Base-by-base conservation (phyloP, 1,140 invertebrate species). In the Chironomus tepperi region DNA sequence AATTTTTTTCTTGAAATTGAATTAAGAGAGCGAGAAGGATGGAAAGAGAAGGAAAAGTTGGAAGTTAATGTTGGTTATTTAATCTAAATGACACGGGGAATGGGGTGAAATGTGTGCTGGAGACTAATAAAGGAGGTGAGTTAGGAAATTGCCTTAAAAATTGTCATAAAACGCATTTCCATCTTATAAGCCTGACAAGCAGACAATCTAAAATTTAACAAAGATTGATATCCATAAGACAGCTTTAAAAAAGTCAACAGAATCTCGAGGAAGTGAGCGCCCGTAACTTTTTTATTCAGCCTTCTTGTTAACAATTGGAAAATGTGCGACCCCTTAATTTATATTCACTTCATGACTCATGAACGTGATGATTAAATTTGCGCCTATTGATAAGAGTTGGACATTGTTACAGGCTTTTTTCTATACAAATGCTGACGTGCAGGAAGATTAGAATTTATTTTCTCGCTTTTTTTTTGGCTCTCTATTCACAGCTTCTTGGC, bases 301-400 rank as follows among this genome's bases (percentile, higher is more conserved):
- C 47, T n/a, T 47, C 43, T 57, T 57, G 47, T 57, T 57, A 57
- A 57, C 47, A 34, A 34, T 34, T 34, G 24, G 24, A 34, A 34
- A 34, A 34, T 34, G 24, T 34, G 24, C 24, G 24, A n/a, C 9
- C n/a, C 47, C n/a, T 5, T 57, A 57, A 57, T 57, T 57, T 57
- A 57, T 57, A 57, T 57, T 57, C 47, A 57, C 47, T 57, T 3
- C 47, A n/a, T 15, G n/a, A n/a, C 47, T 57, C 47, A 12, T 57
- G 47, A 57, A 57, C 47, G 47, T 57, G 47, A 57, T 57, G 47
- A 57, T 57, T 57, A 57, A 57, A 57, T 57, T 57, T 57, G 12
- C 47, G 47, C 47, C 47, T 57, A 57, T 57, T 57, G 47, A 57
- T 57, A 57, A 57, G 47, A 57, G 47, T 57, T 57, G 47, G 47